These are phyloP conservation scores for Harmothoe impar DNA, from an alignment of 2,888 invertebrate genomes.

Conservation along the genomic window DNA sequence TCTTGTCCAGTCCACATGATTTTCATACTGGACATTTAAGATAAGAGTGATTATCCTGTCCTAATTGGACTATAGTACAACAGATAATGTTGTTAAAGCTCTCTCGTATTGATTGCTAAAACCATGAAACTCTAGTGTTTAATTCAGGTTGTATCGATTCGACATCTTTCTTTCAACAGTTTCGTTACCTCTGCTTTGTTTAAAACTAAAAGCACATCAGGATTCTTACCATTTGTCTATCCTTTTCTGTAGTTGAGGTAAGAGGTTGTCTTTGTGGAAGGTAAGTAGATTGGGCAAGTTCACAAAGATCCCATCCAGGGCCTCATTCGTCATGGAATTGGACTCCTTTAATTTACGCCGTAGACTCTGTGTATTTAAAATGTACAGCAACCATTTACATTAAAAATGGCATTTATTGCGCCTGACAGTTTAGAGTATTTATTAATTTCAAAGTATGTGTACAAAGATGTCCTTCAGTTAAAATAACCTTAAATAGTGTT, in stretches of 20 bases:
- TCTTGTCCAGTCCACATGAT: too few relatives aligned
- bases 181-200: not conserved
- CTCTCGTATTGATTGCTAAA: not conserved
- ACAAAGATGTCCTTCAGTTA: not conserved
- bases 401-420: not conserved
- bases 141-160: not conserved
- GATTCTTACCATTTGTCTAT: slow-evolving; percentile 37
- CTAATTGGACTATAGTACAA: not conserved
- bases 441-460: not conserved
- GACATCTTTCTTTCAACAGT: not conserved
- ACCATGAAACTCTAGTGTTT: not conserved
- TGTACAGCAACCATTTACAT: not conserved
- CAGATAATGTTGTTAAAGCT: not conserved
- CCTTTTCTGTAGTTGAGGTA: not conserved
- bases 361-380: not conserved
- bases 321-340: not conserved
- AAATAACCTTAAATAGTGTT: too few relatives aligned
- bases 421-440: not conserved
- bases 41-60: not conserved
- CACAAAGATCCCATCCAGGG: not conserved
- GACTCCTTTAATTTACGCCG: not conserved
- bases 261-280: not conserved
- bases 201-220: not conserved
- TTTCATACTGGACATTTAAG: not conserved
- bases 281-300: not conserved